phyloP scores from a whole-genome alignment of 2,113 vertebrate genomes.

The Todiramphus chloris region DNA sequence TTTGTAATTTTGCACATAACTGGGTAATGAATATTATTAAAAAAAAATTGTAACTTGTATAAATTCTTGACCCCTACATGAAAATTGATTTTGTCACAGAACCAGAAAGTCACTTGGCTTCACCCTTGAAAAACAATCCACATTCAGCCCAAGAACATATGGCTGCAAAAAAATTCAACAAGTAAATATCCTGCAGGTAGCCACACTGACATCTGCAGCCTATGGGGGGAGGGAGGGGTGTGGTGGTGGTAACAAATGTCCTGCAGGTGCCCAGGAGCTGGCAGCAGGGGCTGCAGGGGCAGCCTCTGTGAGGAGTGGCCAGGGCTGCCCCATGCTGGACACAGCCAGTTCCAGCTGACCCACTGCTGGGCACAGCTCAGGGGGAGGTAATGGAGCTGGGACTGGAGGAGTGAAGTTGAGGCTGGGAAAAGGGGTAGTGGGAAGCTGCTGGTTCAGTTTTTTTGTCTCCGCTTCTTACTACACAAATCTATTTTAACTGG shows the following conservation, averaged over 20 bases:
- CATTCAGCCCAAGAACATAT: not conserved
- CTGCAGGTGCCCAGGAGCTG: not conserved
- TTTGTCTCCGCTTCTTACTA: not conserved
- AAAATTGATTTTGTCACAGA: not conserved
- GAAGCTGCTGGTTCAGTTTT: not conserved
- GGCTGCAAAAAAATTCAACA: not conserved
- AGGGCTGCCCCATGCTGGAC: not conserved
- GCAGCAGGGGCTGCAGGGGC: not conserved
- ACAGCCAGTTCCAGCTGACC: fast-evolving
- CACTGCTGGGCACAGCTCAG: fast-evolving
- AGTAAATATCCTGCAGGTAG: not conserved
- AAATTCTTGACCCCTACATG: not conserved
- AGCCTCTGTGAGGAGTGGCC: no score
- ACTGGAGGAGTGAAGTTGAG: not conserved
- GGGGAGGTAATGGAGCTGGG: not conserved
- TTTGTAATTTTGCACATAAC: not conserved
- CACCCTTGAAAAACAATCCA: not conserved
- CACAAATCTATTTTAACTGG: not conserved
- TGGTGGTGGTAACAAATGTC: not conserved
- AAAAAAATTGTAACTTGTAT: not conserved
- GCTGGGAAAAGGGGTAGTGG: not conserved
- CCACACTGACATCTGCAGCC: not conserved
- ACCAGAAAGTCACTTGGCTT: not conserved
- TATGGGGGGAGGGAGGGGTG: fast-evolving
- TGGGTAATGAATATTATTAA: not conserved